Evolutionary conservation across 2,888 invertebrate species (phyloP).

Genomic region (Catocala fraxini): DNA sequence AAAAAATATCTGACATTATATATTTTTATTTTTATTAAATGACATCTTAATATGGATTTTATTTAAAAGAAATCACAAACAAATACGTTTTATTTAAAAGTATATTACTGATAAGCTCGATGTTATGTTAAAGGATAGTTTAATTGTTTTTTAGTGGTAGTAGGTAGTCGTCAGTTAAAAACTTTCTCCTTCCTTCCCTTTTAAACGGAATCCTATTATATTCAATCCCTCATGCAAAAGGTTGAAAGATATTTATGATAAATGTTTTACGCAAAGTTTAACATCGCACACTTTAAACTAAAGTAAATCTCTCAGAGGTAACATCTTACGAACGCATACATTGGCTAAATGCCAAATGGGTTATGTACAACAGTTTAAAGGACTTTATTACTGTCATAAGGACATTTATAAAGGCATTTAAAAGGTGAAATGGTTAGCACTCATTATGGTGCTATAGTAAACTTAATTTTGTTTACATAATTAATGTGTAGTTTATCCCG

Average conservation of each 20-base stretch:
- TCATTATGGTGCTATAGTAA: no score
- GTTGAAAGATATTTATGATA: constrained; percentile 4
- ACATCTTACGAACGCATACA: neutral
- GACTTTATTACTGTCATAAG: neutral
- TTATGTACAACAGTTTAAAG: neutral
- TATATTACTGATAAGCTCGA: no score
- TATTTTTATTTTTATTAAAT: neutral
- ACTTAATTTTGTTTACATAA: no score
- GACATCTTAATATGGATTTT: no score
- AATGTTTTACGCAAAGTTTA: constrained; percentile 1
- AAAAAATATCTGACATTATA: neutral
- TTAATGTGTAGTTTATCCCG: no score
- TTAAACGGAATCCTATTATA: neutral
- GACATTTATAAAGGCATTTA: constrained; percentile 8
- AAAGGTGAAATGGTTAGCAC: no score
- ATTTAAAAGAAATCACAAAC: no score
- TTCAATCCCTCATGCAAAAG: constrained; percentile 11
- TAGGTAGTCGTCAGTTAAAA: no score
- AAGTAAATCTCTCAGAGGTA: constrained; percentile 1
- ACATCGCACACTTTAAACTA: constrained; percentile 8
- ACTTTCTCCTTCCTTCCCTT: no score
- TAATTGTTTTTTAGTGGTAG: no score
- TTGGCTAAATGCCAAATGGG: neutral
- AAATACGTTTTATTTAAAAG: no score
- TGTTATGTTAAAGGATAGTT: no score